Conservation (phyloP, 92 coral and sea anemone species). For the Meandrina meandrites region DNA sequence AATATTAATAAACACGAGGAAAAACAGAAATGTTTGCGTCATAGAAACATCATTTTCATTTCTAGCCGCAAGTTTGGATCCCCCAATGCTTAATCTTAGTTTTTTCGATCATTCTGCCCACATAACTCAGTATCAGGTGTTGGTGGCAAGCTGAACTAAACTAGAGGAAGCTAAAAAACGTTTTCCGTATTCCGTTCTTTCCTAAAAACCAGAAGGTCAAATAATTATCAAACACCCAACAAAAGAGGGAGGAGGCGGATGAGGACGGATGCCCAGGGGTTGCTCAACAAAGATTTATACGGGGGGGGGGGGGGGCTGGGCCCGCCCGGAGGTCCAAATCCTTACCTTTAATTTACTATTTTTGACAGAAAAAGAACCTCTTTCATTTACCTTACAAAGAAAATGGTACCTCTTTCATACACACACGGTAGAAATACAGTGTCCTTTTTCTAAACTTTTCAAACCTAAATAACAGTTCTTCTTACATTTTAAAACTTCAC, state of each 20-base stretch:
- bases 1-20: neutral
- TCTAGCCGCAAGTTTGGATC: neutral
- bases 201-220: neutral
- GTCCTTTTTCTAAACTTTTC: too few species aligned
- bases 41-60: neutral
- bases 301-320: too few species aligned
- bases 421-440: too few species aligned
- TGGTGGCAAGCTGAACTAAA: neutral
- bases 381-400: too few species aligned
- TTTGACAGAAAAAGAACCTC: too few species aligned
- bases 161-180: neutral
- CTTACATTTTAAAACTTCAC: too few species aligned
- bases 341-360: too few species aligned
- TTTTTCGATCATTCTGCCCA: neutral
- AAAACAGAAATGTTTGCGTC: neutral
- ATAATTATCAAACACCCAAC: neutral
- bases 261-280: too few species aligned
- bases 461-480: too few species aligned
- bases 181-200: neutral
- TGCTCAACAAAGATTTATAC: too few species aligned
- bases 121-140: neutral
- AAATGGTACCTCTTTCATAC: too few species aligned
- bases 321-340: too few species aligned
- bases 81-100: neutral
- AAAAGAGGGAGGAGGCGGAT: neutral